Evolutionary conservation across 2,113 vertebrate species (phyloP).

Genomic region (Leucopsar rothschildi): DNA sequence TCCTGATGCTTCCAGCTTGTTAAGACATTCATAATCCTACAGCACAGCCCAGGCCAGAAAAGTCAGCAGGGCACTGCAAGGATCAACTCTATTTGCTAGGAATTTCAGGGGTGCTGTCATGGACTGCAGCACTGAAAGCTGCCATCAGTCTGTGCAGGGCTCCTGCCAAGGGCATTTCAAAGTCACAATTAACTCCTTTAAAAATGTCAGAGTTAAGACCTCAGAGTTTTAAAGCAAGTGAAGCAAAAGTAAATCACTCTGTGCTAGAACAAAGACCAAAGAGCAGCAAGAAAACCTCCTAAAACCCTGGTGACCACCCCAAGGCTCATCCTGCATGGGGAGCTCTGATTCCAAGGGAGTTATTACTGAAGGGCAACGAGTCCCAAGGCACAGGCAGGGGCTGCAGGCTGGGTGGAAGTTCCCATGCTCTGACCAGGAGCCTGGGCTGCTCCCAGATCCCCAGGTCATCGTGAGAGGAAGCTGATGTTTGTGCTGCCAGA

Average conservation of each 20-base stretch:
- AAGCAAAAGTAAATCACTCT: background rate
- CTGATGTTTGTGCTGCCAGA: background rate
- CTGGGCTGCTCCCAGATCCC: background rate
- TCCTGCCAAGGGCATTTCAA: background rate
- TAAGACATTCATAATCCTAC: background rate
- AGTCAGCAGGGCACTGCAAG: background rate
- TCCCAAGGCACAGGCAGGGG: background rate
- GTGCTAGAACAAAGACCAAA: background rate
- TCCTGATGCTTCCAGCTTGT: background rate
- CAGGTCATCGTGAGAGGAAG: background rate
- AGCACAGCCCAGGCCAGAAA: background rate
- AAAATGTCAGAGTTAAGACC: background rate
- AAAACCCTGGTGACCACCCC: background rate
- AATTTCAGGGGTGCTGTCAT: background rate
- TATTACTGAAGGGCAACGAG: rapidly evolving
- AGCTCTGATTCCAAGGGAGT: background rate
- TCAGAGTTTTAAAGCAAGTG: background rate
- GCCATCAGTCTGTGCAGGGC: background rate
- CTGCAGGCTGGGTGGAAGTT: background rate
- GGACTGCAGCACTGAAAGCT: background rate
- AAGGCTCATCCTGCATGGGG: background rate
- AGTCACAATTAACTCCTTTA: background rate
- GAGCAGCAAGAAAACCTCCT: background rate
- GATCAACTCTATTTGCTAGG: background rate
- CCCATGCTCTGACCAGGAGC: background rate